These are phyloP conservation scores for Cyanoderma ruficeps DNA, from an alignment of 2,113 vertebrate genomes.

Conservation along the genomic window DNA sequence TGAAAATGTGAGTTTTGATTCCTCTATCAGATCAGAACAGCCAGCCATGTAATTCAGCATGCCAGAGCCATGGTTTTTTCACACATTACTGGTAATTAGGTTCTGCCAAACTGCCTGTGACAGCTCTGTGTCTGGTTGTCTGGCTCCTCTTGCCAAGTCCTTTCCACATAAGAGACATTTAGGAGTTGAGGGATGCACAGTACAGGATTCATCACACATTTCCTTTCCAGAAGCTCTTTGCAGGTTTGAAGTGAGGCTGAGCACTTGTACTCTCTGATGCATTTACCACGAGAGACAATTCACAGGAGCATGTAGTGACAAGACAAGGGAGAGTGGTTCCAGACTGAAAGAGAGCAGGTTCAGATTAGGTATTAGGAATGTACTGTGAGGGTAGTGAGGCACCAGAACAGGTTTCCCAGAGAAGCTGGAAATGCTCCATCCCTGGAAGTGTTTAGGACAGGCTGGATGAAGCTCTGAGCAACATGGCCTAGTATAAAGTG, in stretches of 20 bases:
- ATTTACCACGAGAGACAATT: not conserved
- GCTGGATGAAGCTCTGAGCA: not conserved
- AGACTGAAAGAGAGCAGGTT: not conserved
- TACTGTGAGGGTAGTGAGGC: not conserved
- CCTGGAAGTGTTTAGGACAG: not conserved
- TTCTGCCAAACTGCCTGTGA: not conserved
- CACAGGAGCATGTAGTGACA: not conserved
- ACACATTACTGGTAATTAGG: not conserved
- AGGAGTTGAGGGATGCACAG: not conserved
- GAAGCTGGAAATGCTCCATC: not conserved
- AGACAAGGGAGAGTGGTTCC: not conserved
- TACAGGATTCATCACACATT: slow-evolving; percentile 52
- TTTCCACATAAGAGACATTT: not conserved
- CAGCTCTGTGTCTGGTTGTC: not conserved
- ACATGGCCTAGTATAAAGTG: not conserved
- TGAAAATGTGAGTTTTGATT: not conserved
- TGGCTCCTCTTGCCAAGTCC: not conserved
- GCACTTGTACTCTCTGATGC: not conserved
- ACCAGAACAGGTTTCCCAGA: not conserved
- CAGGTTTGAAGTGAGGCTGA: not conserved
- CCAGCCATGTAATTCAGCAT: not conserved
- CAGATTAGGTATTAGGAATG: not conserved
- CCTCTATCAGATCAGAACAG: not conserved
- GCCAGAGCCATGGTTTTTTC: not conserved
- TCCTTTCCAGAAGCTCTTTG: slow-evolving; percentile 15